phyloP scores from a whole-genome alignment of 2,113 vertebrate species.

The Triplophysa siluroides region DNA sequence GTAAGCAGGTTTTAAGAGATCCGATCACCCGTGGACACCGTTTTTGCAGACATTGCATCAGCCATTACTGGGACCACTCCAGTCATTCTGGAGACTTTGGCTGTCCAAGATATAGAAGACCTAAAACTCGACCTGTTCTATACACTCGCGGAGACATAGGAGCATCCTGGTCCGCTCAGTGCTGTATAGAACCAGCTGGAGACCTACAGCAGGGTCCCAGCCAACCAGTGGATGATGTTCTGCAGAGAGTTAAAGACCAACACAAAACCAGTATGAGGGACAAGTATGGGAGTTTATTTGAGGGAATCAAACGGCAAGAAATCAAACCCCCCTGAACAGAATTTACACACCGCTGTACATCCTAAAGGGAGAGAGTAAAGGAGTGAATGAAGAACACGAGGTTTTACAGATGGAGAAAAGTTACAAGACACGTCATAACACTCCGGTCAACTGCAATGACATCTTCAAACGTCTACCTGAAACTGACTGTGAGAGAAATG shows the following conservation, averaged over 20 bases:
- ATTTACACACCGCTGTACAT: constrained; percentile 23
- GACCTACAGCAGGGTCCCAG: not conserved
- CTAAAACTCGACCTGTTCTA: not conserved
- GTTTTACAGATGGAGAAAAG: constrained; percentile 6
- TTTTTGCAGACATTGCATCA: constrained; percentile 10
- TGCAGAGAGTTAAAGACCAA: not conserved
- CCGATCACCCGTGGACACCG: constrained; percentile 1
- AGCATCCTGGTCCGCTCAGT: not conserved
- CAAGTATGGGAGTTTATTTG: not conserved
- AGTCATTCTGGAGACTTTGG: not conserved
- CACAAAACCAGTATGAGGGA: not conserved
- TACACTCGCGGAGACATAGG: not conserved
- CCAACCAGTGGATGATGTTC: not conserved
- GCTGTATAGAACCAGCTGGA: not conserved
- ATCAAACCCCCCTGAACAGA: not conserved
- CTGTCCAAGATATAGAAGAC: not conserved
- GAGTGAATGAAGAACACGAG: constrained; percentile 15
- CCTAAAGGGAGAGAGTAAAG: constrained; percentile 6
- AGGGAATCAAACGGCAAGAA: not conserved
- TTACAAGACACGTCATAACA: not conserved
- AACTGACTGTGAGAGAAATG: not conserved
- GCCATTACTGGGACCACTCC: not conserved
- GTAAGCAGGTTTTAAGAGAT: not conserved
- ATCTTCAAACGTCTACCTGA: not conserved
- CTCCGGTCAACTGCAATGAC: constrained; percentile 5